phyloP scores from a whole-genome alignment of 2,797 vertebrate species.

The Halcyon chelicuti region DNA sequence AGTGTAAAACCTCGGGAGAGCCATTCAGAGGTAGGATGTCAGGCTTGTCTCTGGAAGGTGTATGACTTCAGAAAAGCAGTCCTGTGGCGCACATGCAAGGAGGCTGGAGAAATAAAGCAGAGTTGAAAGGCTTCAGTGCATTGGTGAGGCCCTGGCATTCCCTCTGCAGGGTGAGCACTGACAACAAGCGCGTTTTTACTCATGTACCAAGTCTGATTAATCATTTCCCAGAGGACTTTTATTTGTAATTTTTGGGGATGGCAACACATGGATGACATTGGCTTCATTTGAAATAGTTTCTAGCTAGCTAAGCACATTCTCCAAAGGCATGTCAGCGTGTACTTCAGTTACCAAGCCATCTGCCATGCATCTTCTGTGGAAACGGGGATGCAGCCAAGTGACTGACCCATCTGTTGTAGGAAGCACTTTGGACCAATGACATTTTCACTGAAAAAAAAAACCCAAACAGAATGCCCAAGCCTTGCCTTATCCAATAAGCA shows the following conservation, averaged over 20 bases:
- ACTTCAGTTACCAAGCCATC: not conserved
- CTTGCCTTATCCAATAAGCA: not conserved
- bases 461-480: not conserved
- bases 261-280: not conserved
- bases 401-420: not conserved
- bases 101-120: not conserved
- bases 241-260: not conserved
- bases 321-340: not conserved
- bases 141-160: not conserved
- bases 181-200: not conserved
- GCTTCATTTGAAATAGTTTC: not conserved
- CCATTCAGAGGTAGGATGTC: not conserved
- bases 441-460: not conserved
- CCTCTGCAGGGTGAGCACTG: not conserved
- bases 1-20: not conserved
- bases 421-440: not conserved
- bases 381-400: not conserved
- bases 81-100: fast-evolving
- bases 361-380: not conserved
- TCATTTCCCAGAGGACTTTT: conserved; percentile 6
- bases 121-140: not conserved
- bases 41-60: fast-evolving
- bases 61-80: fast-evolving
- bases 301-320: not conserved
- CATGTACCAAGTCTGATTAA: not conserved